Evolutionary conservation across 2,888 invertebrate species (phyloP).

Genomic region (Colostygia pectinataria): DNA sequence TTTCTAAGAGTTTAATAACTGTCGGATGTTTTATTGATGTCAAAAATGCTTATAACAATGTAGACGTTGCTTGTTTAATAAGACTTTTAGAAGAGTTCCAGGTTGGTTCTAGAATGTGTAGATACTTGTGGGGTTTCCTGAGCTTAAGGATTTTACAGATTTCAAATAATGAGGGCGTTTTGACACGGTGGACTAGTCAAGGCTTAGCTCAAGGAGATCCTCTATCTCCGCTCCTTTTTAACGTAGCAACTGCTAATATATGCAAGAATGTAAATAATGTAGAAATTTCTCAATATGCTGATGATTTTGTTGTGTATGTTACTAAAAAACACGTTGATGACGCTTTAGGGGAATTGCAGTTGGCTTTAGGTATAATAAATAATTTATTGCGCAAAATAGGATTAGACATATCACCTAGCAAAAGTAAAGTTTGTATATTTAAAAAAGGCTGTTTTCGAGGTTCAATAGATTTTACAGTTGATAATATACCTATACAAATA

Average conservation of each 20-base stretch:
- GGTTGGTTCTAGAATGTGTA: conserved; percentile 31
- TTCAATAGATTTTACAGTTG: no score
- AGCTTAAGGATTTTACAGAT: conserved; percentile 27
- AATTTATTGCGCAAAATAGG: conserved; percentile 19
- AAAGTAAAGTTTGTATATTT: conserved; percentile 37
- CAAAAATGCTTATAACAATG: conserved; percentile 41
- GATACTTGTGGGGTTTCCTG: conserved; percentile 33
- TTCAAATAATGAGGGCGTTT: background rate
- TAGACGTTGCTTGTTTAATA: conserved; percentile 26
- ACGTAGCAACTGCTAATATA: conserved; percentile 33
- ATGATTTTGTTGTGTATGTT: conserved; percentile 15
- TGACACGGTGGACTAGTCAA: conserved; percentile 20
- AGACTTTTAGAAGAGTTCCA: conserved; percentile 24
- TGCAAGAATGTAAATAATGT: conserved; percentile 22
- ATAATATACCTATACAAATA: no score
- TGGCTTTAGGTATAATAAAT: conserved; percentile 12
- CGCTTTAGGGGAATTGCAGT: background rate
- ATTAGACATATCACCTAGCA: conserved; percentile 28
- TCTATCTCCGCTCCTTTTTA: conserved; percentile 42
- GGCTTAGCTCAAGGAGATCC: conserved; percentile 44
- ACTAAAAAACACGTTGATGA: background rate
- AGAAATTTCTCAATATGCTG: conserved; percentile 36
- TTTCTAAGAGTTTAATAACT: conserved; percentile 24
- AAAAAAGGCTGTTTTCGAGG: no score
- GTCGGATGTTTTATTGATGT: conserved; percentile 39